Evolutionary conservation across 2,113 vertebrate genomes (phyloP).

Genomic region (Xiphorhynchus elegans): DNA sequence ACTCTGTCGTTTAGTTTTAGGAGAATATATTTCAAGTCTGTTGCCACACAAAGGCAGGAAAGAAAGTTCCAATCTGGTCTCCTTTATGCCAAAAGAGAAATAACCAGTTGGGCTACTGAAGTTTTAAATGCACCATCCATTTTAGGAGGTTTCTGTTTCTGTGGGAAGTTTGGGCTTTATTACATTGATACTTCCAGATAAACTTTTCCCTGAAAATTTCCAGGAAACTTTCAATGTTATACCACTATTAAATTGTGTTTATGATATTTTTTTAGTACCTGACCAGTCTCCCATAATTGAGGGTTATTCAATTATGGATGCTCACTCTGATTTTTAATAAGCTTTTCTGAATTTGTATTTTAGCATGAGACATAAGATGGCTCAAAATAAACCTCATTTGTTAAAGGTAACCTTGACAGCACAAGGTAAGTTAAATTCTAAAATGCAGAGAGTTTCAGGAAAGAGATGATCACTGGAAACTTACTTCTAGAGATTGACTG

Average conservation of each 20-base stretch:
- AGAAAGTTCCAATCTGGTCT: background rate
- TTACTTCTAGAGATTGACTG: background rate
- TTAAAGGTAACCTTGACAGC: background rate
- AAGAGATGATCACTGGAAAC: background rate
- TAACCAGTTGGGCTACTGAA: rapidly evolving
- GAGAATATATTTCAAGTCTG: background rate
- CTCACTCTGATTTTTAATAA: background rate
- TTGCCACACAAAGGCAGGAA: background rate
- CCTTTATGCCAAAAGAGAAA: background rate
- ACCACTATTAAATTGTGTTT: background rate
- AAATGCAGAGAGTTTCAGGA: background rate
- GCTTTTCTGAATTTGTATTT: background rate
- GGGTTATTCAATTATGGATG: background rate
- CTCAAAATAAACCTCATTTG: background rate
- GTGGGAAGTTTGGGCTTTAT: background rate
- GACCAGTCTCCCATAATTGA: background rate
- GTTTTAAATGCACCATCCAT: background rate
- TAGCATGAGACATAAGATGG: background rate
- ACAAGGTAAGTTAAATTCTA: background rate
- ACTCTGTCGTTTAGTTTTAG: background rate
- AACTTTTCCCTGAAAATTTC: background rate
- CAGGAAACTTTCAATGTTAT: background rate
- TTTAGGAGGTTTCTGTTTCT: background rate
- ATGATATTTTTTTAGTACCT: background rate
- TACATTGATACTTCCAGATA: background rate